Evolutionary conservation across 2,113 vertebrate genomes (phyloP).

Genomic region (Phalacrocorax brasilianus): DNA sequence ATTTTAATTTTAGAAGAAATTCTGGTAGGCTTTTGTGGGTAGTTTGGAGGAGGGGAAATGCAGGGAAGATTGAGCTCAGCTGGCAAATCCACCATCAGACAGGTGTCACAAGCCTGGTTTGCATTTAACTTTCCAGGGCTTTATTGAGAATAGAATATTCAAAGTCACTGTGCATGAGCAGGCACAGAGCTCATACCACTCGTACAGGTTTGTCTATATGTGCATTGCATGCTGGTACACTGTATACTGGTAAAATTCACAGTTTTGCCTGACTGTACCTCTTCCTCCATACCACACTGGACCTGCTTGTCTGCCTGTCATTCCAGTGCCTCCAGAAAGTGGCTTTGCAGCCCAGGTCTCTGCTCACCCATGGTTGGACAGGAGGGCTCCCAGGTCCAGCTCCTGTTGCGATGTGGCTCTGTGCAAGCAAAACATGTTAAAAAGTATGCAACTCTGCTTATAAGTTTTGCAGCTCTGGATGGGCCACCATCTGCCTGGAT

Average conservation of each 20-base stretch:
- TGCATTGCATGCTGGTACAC: not conserved
- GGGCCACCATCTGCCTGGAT: not conserved
- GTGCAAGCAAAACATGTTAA: rapidly evolving
- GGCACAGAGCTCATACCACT: not conserved
- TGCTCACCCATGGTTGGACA: not conserved
- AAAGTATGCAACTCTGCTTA: not conserved
- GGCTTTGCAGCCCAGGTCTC: not conserved
- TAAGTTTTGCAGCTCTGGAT: not conserved
- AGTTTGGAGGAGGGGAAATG: not conserved
- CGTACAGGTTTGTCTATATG: not conserved
- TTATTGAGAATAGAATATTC: not conserved
- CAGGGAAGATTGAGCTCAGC: not conserved
- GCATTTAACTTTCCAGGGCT: not conserved
- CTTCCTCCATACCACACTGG: not conserved
- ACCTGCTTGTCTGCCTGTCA: not conserved
- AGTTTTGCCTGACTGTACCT: not conserved
- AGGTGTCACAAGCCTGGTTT: not conserved
- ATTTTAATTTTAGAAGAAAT: slow-evolving; percentile 7
- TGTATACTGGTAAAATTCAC: no score
- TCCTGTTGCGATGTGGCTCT: not conserved
- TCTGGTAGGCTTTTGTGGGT: not conserved
- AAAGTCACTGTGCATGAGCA: rapidly evolving
- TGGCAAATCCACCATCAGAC: not conserved
- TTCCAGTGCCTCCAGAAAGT: not conserved
- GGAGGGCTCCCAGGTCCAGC: not conserved